Percentiles rank a stretch among this genome's conserved stretches.
Evolutionary conservation across 30 jellyfish, hydroid and myxozoan genomes (phyloP).

Genomic region (Aurelia aurita): DNA sequence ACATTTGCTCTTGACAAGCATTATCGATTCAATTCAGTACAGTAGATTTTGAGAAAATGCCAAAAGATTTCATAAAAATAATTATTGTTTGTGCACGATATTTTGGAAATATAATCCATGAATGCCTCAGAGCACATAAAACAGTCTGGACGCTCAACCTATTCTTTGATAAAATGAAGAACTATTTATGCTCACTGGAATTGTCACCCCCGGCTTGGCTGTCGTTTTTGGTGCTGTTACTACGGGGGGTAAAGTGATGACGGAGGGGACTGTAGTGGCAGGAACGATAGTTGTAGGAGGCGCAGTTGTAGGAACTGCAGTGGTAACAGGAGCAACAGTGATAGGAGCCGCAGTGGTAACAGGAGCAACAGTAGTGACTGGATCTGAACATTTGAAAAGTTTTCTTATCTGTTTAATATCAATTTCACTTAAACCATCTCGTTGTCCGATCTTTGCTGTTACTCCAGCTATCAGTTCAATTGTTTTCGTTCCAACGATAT

Average conservation of each 20-base stretch:
- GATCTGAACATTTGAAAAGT: slow-evolving; percentile 55
- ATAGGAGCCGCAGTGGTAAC: slow-evolving; percentile 15
- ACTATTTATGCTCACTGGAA: too few relatives aligned
- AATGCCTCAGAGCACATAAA: too few relatives aligned
- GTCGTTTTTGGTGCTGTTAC: not conserved
- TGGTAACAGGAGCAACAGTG: slow-evolving; percentile 10
- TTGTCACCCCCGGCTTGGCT: too few relatives aligned
- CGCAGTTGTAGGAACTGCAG: slow-evolving; percentile 23
- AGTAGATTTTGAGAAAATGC: too few relatives aligned
- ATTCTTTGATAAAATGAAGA: too few relatives aligned
- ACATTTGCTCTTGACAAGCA: too few relatives aligned
- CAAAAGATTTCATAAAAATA: too few relatives aligned
- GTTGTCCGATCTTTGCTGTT: slow-evolving; percentile 53
- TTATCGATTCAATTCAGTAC: too few relatives aligned
- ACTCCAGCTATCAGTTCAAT: slow-evolving; percentile 2
- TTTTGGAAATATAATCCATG: too few relatives aligned
- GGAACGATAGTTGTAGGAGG: slow-evolving; percentile 16
- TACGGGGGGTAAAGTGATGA: not conserved
- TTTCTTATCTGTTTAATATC: slow-evolving; percentile 58
- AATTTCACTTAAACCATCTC: slow-evolving; percentile 75
- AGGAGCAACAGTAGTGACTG: slow-evolving; percentile 8
- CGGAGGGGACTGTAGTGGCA: slow-evolving; percentile 15
- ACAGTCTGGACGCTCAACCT: too few relatives aligned
- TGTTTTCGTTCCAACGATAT: slow-evolving; percentile 27
- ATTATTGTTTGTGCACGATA: too few relatives aligned